Base-by-base conservation (phyloP, 2,797 vertebrate species). In the Hafferia zeledoni region DNA sequence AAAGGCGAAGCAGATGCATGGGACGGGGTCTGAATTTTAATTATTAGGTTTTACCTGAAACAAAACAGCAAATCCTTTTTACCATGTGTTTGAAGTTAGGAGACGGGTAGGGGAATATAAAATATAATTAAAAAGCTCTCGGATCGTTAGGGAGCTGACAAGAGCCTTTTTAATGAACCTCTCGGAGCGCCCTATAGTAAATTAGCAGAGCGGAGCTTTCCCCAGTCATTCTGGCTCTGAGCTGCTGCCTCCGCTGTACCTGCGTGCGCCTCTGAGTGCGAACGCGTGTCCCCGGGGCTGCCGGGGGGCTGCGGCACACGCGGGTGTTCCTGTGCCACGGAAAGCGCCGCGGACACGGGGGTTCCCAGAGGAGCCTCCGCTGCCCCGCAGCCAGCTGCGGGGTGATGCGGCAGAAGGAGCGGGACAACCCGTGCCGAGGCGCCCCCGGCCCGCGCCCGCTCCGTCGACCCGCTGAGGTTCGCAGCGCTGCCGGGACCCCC, bases 1-100 rank as follows among this genome's bases (percentile, higher is more conserved):
- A 98, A 98, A 99, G 97, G 98, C 85, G 98, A 98, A 98, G 98
- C 99, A 99, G 99, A 99, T 99, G 99, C 98, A 98, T 98, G 98
- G 98, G 98, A 98, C 97, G 98, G 98, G 98, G 98, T 96, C 97
- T 97, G 98, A 98, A 97, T 98, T 98, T 99, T 99, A 99, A 99
- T 99, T 98, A 98, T 98, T 97, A 97, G 97, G 95, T 97, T 96
- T 97, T 97, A 98, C 98, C 98, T 98, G 98, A 97, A 97, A 97
- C 96, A 97, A 98, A 97, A 97, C 95, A 67, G 92, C 93, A 90
- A 95, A 96, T 97, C 96, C 95, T 95, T 97, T 96, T 95, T 89
- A 94, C 96, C 95, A 93, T 95, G 96, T 94, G 96, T 97, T 97
- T 97, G 96, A 97, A 97, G 97, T 97, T 96, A 95, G 87, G 94